phyloP scores from a whole-genome alignment of 2,113 vertebrate genomes.

The Gallinago jamesoni region DNA sequence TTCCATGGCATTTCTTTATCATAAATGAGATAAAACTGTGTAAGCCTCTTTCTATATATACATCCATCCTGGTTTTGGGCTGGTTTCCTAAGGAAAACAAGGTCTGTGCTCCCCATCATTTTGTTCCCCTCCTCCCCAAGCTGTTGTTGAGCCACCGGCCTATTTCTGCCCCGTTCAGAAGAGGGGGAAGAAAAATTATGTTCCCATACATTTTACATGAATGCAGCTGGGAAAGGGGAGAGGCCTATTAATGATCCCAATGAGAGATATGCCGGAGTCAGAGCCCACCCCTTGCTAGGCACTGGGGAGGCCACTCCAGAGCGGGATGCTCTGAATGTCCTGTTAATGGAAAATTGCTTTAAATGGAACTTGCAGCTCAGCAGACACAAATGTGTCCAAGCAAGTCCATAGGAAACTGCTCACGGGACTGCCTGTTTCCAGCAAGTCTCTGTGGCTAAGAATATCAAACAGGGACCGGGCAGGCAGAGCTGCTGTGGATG shows the following conservation, averaged over 20 bases:
- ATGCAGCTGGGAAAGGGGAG: not conserved
- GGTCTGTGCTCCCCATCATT: not conserved
- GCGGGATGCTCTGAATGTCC: not conserved
- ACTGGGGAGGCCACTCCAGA: not conserved
- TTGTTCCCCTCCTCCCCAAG: not conserved
- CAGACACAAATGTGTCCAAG: not conserved
- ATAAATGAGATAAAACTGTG: not conserved
- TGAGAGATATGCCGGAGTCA: rapidly evolving
- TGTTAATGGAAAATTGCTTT: not conserved
- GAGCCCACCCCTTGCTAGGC: not conserved
- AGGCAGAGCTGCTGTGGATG: not conserved
- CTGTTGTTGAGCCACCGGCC: not conserved
- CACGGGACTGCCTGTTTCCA: not conserved
- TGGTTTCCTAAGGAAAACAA: not conserved
- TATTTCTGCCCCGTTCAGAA: not conserved
- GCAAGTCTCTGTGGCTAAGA: not conserved
- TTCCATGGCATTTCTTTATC: conserved; percentile 20
- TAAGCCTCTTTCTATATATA: not conserved
- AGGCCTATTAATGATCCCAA: not conserved
- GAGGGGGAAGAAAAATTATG: not conserved
- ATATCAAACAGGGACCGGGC: not conserved
- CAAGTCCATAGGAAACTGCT: not conserved
- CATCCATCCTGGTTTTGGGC: not conserved
- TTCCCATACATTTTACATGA: not conserved
- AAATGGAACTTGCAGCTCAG: not conserved